A percentile compares a stretch with the other conserved stretches of the same genome.
These are phyloP conservation scores for Melipona beecheii DNA, from an alignment of 2,888 invertebrate genomes.

Conservation along the genomic window DNA sequence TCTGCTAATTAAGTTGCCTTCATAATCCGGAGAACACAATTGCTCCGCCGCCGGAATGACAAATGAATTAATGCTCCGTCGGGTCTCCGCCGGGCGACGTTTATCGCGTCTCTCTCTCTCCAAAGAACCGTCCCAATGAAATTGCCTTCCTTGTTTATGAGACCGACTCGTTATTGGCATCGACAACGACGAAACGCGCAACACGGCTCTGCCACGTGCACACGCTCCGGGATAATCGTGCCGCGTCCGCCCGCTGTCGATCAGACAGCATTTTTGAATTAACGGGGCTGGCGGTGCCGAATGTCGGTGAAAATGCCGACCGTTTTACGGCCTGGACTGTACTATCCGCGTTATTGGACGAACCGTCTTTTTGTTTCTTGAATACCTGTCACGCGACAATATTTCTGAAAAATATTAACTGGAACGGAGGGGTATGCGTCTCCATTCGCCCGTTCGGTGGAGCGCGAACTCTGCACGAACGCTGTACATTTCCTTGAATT, in stretches of 20 bases:
- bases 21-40: conserved; percentile 50
- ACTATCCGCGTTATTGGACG: background rate
- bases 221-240: background rate
- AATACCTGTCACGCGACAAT: background rate
- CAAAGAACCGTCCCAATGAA: conserved; percentile 21
- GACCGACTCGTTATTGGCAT: conserved; percentile 6
- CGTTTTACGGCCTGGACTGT: background rate
- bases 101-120: conserved; percentile 26
- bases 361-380: background rate
- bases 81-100: conserved; percentile 23
- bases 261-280: conserved; percentile 10
- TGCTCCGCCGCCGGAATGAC: conserved; percentile 46
- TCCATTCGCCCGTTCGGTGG: no score
- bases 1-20: conserved; percentile 57
- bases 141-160: background rate
- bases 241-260: background rate
- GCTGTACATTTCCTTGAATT: no score
- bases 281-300: background rate
- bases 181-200: background rate
- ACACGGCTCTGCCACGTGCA: no score
- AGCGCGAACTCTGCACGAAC: no score
- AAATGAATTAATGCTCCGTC: conserved; percentile 49
- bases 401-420: background rate
- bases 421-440: background rate
- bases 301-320: background rate